These are phyloP conservation scores for Cyprinodon variegatus DNA, from an alignment of 2,113 vertebrate genomes.

Conservation along the genomic window DNA sequence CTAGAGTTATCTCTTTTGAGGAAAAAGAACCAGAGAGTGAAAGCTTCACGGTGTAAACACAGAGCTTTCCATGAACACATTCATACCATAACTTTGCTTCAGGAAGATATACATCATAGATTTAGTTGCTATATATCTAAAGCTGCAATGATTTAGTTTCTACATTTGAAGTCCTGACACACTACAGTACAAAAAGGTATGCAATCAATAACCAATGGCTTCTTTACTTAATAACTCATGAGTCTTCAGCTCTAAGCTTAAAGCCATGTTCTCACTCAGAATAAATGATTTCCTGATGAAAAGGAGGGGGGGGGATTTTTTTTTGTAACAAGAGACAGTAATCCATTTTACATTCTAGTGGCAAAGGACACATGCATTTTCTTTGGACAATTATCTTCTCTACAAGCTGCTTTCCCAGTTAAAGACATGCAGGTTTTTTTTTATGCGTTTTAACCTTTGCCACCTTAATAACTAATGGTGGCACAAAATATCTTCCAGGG, in stretches of 20 bases:
- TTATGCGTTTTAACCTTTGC: constrained; percentile 65
- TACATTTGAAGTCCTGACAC: constrained; percentile 15
- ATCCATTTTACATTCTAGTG: constrained; percentile 57
- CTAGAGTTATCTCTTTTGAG: too few species aligned
- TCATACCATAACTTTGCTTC: neutral
- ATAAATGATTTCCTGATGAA: constrained; percentile 55
- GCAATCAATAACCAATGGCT: constrained; percentile 78
- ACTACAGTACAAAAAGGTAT: constrained; percentile 33
- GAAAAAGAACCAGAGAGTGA: too few species aligned
- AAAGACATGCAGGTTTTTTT: constrained; percentile 41
- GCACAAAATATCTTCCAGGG: constrained; percentile 47
- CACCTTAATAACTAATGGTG: constrained; percentile 46
- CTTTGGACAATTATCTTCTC: constrained; percentile 11
- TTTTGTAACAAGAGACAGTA: constrained; percentile 32
- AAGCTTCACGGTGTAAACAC: too few species aligned
- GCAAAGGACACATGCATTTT: constrained; percentile 26
- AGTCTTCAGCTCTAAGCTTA: constrained; percentile 38
- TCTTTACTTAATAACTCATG: constrained; percentile 72
- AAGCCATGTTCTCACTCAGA: constrained; percentile 47
- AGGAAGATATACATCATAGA: neutral
- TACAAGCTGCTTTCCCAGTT: constrained; percentile 38
- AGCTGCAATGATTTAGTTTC: constrained; percentile 25
- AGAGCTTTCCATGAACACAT: neutral
- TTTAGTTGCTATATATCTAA: constrained; percentile 1
- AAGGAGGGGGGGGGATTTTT: constrained; percentile 49